Evolutionary conservation across 2,113 vertebrate species (phyloP).

Genomic region (Xenopus laevis): DNA sequence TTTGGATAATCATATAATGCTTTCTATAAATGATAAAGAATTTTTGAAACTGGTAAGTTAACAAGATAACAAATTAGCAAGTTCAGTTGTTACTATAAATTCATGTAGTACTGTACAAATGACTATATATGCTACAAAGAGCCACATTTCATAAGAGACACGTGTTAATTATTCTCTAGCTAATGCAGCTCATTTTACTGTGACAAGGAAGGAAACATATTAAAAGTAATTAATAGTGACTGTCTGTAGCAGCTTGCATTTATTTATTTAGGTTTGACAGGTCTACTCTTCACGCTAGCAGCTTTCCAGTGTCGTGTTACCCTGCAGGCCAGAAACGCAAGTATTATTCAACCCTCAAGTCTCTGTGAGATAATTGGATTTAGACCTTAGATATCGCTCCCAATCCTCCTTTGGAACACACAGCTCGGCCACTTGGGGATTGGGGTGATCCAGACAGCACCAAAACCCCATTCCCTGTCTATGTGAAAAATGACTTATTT

Average conservation of each 20-base stretch:
- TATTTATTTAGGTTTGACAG: conserved; percentile 49
- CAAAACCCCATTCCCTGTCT: conserved; percentile 2
- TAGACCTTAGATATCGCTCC: background rate
- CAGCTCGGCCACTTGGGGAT: background rate
- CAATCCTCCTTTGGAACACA: fast-evolving
- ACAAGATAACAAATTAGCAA: too few relatives aligned
- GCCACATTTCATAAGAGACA: background rate
- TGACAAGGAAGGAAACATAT: conserved; percentile 51
- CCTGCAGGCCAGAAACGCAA: fast-evolving
- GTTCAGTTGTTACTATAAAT: too few relatives aligned
- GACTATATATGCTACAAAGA: too few relatives aligned
- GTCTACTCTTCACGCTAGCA: conserved; percentile 36
- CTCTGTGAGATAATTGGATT: conserved; percentile 22
- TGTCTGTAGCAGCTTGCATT: conserved; percentile 44
- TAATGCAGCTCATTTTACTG: conserved; percentile 49
- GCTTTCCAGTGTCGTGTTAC: conserved; percentile 27
- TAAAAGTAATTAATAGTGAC: conserved; percentile 55
- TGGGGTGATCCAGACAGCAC: background rate
- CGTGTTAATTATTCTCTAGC: conserved; percentile 35
- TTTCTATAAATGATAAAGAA: too few relatives aligned
- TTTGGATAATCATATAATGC: too few relatives aligned
- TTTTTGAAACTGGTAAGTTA: too few relatives aligned
- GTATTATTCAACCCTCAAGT: conserved; percentile 20
- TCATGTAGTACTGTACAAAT: too few relatives aligned
- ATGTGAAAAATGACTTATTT: conserved; percentile 27